These are phyloP conservation scores for Nothoprocta pentlandii DNA, from an alignment of 2,113 vertebrate genomes.

Conservation along the genomic window DNA sequence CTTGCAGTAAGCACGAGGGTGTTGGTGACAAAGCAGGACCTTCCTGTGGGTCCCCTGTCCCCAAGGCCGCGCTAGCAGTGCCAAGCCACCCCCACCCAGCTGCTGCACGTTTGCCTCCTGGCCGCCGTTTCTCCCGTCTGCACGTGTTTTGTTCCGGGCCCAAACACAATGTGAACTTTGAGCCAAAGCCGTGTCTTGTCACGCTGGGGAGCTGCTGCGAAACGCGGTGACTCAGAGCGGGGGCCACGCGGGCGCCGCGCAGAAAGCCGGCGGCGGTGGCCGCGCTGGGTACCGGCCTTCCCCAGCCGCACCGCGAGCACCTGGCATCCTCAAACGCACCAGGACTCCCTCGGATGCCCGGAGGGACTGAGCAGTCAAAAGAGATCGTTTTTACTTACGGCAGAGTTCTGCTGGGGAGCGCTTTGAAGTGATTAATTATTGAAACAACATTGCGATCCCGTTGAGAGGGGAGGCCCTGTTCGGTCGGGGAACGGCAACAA, in stretches of 20 bases:
- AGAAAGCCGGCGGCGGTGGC: neutral
- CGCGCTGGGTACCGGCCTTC: neutral
- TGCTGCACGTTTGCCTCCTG: neutral
- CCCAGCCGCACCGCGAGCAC: neutral
- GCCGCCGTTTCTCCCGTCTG: neutral
- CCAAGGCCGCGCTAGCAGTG: neutral
- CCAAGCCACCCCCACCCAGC: neutral
- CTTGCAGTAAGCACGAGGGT: neutral
- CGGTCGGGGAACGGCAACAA: neutral
- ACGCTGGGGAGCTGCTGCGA: neutral
- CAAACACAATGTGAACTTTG: neutral
- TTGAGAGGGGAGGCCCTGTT: neutral
- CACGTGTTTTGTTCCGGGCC: neutral
- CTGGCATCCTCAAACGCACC: slow-evolving; percentile 9
- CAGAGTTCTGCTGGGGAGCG: neutral
- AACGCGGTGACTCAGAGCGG: neutral
- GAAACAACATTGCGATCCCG: neutral
- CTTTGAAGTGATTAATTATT: slow-evolving; percentile 18
- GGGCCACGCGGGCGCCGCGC: neutral
- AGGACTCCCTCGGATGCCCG: neutral
- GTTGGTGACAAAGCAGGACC: neutral
- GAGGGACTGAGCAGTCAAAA: neutral
- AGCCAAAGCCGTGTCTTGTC: neutral
- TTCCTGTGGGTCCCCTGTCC: neutral
- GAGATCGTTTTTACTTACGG: neutral